Conservation (phyloP, 2,797 vertebrate species). For the Propithecus perrieri region DNA sequence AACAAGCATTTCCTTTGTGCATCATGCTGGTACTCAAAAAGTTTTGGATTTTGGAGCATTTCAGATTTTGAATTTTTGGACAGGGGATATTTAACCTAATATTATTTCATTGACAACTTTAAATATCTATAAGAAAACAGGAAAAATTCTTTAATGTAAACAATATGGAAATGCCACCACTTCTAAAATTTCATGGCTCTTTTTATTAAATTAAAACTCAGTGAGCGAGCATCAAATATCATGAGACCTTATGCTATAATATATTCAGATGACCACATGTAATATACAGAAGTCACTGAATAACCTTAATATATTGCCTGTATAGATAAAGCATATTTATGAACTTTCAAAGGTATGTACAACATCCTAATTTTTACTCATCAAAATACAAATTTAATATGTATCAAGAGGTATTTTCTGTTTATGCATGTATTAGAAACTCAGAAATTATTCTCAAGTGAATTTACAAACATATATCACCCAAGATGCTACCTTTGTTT, state of each 20-base stretch:
- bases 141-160: slow-evolving; percentile 3
- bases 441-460: slow-evolving; percentile 33
- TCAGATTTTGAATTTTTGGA: background rate
- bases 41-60: background rate
- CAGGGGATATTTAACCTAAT: background rate
- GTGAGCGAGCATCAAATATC: background rate
- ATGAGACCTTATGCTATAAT: slow-evolving; percentile 22
- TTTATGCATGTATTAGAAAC: slow-evolving; percentile 27
- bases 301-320: background rate
- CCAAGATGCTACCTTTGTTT: slow-evolving; percentile 13
- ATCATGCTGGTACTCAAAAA: background rate
- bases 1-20: background rate
- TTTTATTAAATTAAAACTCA: slow-evolving; percentile 16
- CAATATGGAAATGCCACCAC: background rate
- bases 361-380: slow-evolving; percentile 3
- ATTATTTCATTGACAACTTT: slow-evolving; percentile 21
- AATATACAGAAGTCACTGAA: background rate
- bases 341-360: slow-evolving; percentile 10
- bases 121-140: slow-evolving; percentile 39
- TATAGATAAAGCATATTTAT: background rate
- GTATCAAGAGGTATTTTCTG: slow-evolving; percentile 10
- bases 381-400: slow-evolving; percentile 30
- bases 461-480: slow-evolving; percentile 16
- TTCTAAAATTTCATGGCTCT: slow-evolving; percentile 29
- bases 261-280: background rate